Percentiles rank a stretch among this genome's conserved stretches.
phyloP scores from a whole-genome alignment of 2,797 vertebrate genomes.

The Falco naumanni region DNA sequence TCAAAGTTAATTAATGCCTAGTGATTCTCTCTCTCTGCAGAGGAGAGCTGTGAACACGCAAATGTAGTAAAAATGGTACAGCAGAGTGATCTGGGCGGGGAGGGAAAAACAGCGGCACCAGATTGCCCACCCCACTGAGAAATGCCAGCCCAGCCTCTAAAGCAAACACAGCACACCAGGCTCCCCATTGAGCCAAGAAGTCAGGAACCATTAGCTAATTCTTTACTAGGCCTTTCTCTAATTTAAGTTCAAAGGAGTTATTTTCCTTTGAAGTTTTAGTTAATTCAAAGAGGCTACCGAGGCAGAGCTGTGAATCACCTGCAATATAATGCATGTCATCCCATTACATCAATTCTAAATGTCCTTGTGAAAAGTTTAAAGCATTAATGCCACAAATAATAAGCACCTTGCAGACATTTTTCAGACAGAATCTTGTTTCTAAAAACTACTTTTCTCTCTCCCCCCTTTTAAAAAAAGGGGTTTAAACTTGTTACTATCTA shows the following conservation, averaged over 20 bases:
- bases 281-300: not conserved
- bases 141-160: not conserved
- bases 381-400: not conserved
- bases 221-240: not conserved
- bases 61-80: not conserved
- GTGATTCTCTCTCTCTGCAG: not conserved
- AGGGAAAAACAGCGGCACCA: accelerated
- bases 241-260: not conserved
- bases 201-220: not conserved
- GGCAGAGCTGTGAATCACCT: not conserved
- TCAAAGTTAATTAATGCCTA: not conserved
- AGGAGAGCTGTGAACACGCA: not conserved
- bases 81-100: not conserved
- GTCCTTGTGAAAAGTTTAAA: not conserved
- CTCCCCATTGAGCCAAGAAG: not conserved
- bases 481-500: not conserved
- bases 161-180: not conserved
- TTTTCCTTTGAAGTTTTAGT: not conserved
- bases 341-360: not conserved
- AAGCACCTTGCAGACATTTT: not conserved
- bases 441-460: not conserved
- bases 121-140: not conserved
- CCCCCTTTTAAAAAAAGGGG: not conserved
- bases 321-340: accelerated
- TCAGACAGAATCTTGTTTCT: not conserved